phyloP scores from a whole-genome alignment of 2,797 vertebrate genomes.

The Arremon brunneinucha region DNA sequence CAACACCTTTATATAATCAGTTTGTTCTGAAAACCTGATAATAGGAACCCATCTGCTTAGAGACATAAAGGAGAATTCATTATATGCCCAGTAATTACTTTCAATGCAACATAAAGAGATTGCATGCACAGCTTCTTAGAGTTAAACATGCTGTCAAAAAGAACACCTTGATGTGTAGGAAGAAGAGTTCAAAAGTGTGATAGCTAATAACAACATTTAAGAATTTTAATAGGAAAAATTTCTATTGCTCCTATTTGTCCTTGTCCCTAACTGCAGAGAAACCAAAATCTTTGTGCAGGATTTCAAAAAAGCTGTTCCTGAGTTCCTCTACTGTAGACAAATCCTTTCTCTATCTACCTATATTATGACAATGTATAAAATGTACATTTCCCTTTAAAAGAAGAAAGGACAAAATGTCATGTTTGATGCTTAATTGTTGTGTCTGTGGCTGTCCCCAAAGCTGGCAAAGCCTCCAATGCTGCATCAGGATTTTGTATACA shows the following conservation, averaged over 20 bases:
- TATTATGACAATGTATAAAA: neutral
- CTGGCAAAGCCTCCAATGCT: neutral
- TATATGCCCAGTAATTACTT: slow-evolving; percentile 53
- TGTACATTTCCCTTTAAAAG: neutral
- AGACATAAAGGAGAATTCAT: slow-evolving; percentile 58
- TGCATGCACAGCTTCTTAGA: slow-evolving; percentile 24
- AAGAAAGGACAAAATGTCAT: neutral
- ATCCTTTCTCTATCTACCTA: neutral
- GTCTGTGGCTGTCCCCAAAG: neutral
- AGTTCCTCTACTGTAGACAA: neutral
- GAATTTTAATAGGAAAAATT: neutral
- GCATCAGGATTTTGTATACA: neutral
- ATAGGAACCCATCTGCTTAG: slow-evolving; percentile 63
- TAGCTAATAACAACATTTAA: slow-evolving; percentile 15
- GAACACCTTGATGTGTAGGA: neutral
- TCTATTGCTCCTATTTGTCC: neutral
- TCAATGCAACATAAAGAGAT: slow-evolving; percentile 47
- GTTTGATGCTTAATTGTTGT: neutral
- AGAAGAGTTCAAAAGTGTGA: slow-evolving; percentile 16
- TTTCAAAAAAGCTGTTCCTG: neutral
- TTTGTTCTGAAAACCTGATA: slow-evolving; percentile 54
- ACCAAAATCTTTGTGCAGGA: neutral
- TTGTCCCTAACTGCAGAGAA: neutral
- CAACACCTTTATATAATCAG: slow-evolving; percentile 54
- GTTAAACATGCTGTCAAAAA: slow-evolving; percentile 29